Evolutionary conservation across 2,113 vertebrate genomes (phyloP), one percentile per base, ranked within the genome.

Genomic region (Zosterops hypoxanthus): DNA sequence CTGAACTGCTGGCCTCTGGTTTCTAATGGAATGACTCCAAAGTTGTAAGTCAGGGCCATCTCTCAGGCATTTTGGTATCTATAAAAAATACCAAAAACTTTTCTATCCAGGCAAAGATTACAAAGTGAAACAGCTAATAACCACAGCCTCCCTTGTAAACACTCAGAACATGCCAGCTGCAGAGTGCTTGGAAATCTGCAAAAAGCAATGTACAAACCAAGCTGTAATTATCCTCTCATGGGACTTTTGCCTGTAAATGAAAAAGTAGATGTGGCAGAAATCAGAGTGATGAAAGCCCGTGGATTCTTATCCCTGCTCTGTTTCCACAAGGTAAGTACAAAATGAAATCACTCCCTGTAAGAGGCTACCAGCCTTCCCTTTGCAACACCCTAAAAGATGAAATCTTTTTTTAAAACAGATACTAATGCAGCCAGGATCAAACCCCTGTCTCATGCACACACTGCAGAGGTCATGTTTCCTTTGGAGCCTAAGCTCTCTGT

Each of bases 291-390:
- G 23, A 61, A 91, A 75, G 7, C 18, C 6, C 1, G 0, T 14
- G 8, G 5, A 34, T 82, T 71, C 70, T 68, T 49, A 82, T 68
- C n/a, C 25, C 65, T 49, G 34, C 16, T 88, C 23, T 68, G 21
- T 65, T 84, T 59, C 56, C 24, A 22, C 11, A 13, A 8, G 17
- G 14, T 20, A 59, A 83, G 22, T 9, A 36, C 16, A 68, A 64
- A 33, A 19, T 1, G 1, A 65, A 91, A 41, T 68, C 31, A 4
- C 9, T 46, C 56, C 12, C 6, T 0, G 0, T 26, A 9, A 55
- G 53, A 68, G 28, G 13, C 21, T 55, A 14, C 22, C 47, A 79
- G 41, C 22, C 29, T 41, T 66, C 29, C 13, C 36, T 72, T n/a
- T 68, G n/a, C n/a, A 71, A 14, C 22, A 68, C 5, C 15, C 25